These are phyloP conservation scores for Amphipyra berbera DNA, from an alignment of 2,888 invertebrate species.

Conservation along the genomic window DNA sequence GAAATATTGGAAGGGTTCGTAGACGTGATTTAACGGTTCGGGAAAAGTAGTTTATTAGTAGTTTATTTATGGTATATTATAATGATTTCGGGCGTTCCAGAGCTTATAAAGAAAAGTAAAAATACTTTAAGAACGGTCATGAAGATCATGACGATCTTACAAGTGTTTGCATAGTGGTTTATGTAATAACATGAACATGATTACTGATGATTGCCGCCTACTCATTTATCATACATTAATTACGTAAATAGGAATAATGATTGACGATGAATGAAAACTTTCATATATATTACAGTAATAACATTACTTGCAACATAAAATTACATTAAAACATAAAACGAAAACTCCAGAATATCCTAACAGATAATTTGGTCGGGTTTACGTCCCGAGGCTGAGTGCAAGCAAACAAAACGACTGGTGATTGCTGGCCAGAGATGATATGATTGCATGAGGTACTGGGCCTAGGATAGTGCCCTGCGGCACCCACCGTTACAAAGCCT, in stretches of 20 bases:
- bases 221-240: conserved; percentile 30
- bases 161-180: background rate
- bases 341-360: conserved; percentile 62
- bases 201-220: conserved; percentile 22
- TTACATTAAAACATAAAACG: conserved; percentile 47
- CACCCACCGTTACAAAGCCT: conserved; percentile 65
- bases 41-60: background rate
- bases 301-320: conserved; percentile 44
- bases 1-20: conserved; percentile 33
- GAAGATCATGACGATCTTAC: too few species aligned
- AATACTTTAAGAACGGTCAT: too few species aligned
- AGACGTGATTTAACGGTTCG: conserved; percentile 5
- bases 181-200: conserved; percentile 14
- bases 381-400: conserved; percentile 70
- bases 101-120: background rate
- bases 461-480: conserved; percentile 75
- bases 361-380: conserved; percentile 77
- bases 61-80: too few species aligned
- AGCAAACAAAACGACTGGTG: conserved; percentile 82
- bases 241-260: conserved; percentile 30
- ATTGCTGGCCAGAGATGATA: conserved; percentile 76
- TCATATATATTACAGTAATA: conserved; percentile 37
- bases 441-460: conserved; percentile 71
- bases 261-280: conserved; percentile 33
- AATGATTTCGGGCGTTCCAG: background rate